A percentile compares a stretch with the other conserved stretches of the same genome.
These are phyloP conservation scores for Notarius quadriscutis DNA, from an alignment of 2,113 vertebrate genomes.

Conservation along the genomic window DNA sequence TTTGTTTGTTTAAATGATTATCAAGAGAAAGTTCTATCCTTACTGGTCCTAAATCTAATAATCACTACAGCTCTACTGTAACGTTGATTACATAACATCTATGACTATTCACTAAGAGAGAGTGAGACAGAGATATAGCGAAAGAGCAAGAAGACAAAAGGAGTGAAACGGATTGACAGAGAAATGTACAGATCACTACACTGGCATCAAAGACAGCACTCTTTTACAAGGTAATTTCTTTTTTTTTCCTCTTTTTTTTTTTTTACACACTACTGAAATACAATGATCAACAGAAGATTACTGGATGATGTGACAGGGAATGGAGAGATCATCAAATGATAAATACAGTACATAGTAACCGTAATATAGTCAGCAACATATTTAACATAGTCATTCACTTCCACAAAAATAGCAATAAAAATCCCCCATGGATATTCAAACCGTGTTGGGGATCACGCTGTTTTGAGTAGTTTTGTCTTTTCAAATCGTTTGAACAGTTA, in stretches of 20 bases:
- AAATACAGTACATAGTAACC: slow-evolving; percentile 79
- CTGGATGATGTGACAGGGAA: slow-evolving; percentile 78
- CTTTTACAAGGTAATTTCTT: slow-evolving; percentile 77
- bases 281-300: slow-evolving; percentile 82
- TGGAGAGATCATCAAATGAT: slow-evolving; percentile 73
- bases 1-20: slow-evolving; percentile 66
- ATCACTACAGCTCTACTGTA: slow-evolving; percentile 87
- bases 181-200: slow-evolving; percentile 76
- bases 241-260: slow-evolving; percentile 71
- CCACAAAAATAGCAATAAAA: slow-evolving; percentile 79
- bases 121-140: slow-evolving; percentile 74
- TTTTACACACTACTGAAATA: slow-evolving; percentile 87
- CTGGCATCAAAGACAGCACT: slow-evolving; percentile 88
- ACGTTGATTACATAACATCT: slow-evolving; percentile 89
- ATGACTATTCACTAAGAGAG: slow-evolving; percentile 87
- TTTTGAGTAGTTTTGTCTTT: slow-evolving; percentile 47
- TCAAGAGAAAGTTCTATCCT: slow-evolving; percentile 96
- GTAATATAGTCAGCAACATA: slow-evolving; percentile 64
- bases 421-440: slow-evolving; percentile 73
- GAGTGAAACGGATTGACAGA: slow-evolving; percentile 49
- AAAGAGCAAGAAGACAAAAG: slow-evolving; percentile 60
- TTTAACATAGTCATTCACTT: slow-evolving; percentile 72
- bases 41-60: slow-evolving; percentile 93
- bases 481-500: slow-evolving; percentile 63
- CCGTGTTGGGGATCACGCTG: slow-evolving; percentile 67